Percentiles rank a stretch among this genome's conserved stretches.
These are phyloP conservation scores for Etheostoma nigrum DNA, from an alignment of 2,797 vertebrate genomes.

Conservation along the genomic window DNA sequence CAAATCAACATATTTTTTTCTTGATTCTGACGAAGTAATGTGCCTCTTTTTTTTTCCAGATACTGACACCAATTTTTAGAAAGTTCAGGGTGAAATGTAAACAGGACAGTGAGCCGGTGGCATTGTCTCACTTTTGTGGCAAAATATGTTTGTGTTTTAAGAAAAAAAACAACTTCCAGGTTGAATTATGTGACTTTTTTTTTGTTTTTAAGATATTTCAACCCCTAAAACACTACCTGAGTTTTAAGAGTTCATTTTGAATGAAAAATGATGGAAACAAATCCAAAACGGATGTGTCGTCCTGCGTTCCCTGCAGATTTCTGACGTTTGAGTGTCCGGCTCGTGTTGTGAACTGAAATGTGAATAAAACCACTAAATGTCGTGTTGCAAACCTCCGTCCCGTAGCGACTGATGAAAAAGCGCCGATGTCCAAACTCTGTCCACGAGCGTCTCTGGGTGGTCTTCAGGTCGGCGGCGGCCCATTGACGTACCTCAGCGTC, in stretches of 20 bases:
- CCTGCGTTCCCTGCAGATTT: not conserved
- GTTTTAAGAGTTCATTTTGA: not conserved
- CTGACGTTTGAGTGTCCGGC: not conserved
- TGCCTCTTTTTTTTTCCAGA: not conserved
- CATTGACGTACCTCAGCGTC: constrained; percentile 86
- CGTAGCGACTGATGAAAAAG: not conserved
- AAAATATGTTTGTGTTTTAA: not conserved
- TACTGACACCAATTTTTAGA: not conserved
- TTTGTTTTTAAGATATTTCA: not conserved
- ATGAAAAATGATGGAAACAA: not conserved
- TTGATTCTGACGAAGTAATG: not conserved
- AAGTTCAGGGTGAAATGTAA: not conserved
- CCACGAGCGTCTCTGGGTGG: not conserved
- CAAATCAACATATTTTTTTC: not conserved
- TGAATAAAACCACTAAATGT: not conserved
- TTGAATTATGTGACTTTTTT: not conserved
- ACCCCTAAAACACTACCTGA: not conserved
- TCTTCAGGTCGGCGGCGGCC: constrained; percentile 87
- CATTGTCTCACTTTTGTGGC: not conserved
- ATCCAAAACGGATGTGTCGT: not conserved
- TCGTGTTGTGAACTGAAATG: not conserved
- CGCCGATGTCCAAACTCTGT: not conserved
- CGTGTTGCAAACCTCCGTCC: not conserved
- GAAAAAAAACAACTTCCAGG: not conserved
- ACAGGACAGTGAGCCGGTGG: not conserved